phyloP scores from a whole-genome alignment of 2,888 invertebrate genomes.

The Pyrgus malvae region DNA sequence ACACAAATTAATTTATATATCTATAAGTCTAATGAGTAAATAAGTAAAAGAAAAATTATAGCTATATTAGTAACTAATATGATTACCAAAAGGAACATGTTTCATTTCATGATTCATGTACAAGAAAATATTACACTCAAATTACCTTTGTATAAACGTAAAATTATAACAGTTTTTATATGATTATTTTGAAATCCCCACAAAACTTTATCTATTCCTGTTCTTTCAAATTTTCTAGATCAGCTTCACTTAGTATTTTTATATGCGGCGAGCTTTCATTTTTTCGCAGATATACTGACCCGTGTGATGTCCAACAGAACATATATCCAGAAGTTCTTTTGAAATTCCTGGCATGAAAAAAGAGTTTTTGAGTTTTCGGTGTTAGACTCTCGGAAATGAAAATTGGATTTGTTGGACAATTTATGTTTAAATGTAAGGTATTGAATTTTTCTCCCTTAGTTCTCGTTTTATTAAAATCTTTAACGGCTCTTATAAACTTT shows the following conservation, averaged over 20 bases:
- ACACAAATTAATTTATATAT: too few relatives aligned
- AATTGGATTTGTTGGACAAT: neutral
- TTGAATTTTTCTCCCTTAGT: neutral
- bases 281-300: neutral
- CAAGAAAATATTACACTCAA: too few relatives aligned
- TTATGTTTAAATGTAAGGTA: neutral
- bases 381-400: neutral
- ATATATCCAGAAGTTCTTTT: neutral
- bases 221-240: neutral
- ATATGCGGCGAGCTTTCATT: neutral
- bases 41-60: too few relatives aligned
- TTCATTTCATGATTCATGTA: too few relatives aligned
- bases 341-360: neutral
- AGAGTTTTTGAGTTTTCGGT: neutral
- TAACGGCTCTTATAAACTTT: neutral
- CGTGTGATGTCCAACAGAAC: neutral
- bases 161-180: too few relatives aligned
- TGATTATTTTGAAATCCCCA: too few relatives aligned
- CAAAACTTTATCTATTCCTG: too few relatives aligned
- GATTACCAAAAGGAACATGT: too few relatives aligned
- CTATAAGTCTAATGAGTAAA: too few relatives aligned
- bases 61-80: too few relatives aligned
- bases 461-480: neutral
- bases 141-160: too few relatives aligned
- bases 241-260: neutral